These are phyloP conservation scores for Etheostoma perlongum DNA, from an alignment of 2,797 vertebrate genomes.

Conservation along the genomic window DNA sequence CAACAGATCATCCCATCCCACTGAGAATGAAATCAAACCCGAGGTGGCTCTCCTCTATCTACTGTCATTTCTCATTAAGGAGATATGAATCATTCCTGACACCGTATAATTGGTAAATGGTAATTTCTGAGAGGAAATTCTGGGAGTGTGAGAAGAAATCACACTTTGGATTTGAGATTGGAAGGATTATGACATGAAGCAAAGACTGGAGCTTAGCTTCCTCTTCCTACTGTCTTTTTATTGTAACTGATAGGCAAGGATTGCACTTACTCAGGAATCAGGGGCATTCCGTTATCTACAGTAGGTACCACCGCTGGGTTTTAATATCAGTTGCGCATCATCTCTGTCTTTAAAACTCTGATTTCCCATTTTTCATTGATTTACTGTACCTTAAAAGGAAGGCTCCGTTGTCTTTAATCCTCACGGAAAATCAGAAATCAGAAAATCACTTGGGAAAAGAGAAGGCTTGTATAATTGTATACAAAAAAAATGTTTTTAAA, in stretches of 20 bases:
- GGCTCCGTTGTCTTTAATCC: constrained; percentile 1
- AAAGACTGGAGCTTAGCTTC: constrained; percentile 68
- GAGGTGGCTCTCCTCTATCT: constrained; percentile 74
- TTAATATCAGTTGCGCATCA: constrained; percentile 67
- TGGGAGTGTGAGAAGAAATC: constrained; percentile 68
- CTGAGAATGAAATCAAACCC: constrained; percentile 77
- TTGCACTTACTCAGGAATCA: constrained; percentile 65
- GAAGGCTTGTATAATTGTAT: not conserved
- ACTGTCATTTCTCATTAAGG: constrained; percentile 85
- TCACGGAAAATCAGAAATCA: constrained; percentile 25
- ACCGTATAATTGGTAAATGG: constrained; percentile 85
- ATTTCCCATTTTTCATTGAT: constrained; percentile 60
- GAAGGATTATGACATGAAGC: constrained; percentile 79
- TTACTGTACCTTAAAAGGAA: constrained; percentile 23
- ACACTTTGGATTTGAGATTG: constrained; percentile 73
- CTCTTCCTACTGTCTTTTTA: constrained; percentile 70
- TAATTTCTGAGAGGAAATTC: constrained; percentile 83
- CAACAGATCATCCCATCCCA: constrained; percentile 75
- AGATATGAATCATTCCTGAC: constrained; percentile 84
- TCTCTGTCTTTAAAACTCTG: constrained; percentile 56
- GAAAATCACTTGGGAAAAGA: constrained; percentile 2
- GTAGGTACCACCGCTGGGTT: constrained; percentile 58
- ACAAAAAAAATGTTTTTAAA: not conserved
- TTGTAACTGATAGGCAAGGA: constrained; percentile 73
- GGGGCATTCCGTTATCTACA: constrained; percentile 69